Evolutionary conservation across 2,888 invertebrate genomes (phyloP).

Genomic region (Neoaliturus tenellus): DNA sequence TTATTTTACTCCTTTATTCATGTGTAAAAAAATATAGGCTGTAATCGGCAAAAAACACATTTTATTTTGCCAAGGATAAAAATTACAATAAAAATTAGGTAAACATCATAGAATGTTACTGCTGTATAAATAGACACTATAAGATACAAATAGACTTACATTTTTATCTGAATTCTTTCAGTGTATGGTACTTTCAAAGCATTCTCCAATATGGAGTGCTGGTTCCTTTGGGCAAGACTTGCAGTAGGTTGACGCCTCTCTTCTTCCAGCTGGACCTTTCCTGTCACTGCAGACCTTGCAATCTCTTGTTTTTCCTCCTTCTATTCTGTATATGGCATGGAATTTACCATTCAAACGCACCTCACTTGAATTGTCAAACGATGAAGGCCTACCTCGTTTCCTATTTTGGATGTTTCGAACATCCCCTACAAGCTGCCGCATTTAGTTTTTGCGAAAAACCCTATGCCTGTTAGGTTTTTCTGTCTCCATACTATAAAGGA

Average conservation of each 20-base stretch:
- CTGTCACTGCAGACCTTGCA: slow-evolving; percentile 40
- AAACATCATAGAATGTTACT: too few species aligned
- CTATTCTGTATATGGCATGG: not conserved
- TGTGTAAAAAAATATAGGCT: too few species aligned
- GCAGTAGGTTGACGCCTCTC: slow-evolving; percentile 19
- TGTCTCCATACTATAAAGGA: slow-evolving; percentile 12
- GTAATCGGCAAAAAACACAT: too few species aligned
- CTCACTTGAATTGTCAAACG: not conserved
- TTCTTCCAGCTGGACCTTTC: slow-evolving; percentile 29
- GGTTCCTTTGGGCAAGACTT: slow-evolving; percentile 47
- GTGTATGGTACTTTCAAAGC: slow-evolving; percentile 51
- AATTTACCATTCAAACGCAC: slow-evolving; percentile 18
- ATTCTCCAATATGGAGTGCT: slow-evolving; percentile 17
- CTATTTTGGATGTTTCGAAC: slow-evolving; percentile 30
- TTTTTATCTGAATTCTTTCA: slow-evolving; percentile 29
- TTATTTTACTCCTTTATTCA: too few species aligned
- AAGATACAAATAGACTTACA: not conserved
- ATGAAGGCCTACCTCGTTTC: slow-evolving; percentile 41
- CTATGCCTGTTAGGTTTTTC: slow-evolving; percentile 29
- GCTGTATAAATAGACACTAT: too few species aligned
- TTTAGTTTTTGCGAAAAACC: slow-evolving; percentile 26
- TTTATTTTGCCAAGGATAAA: too few species aligned
- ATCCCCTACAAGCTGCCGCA: slow-evolving; percentile 29
- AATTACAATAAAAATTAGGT: too few species aligned
- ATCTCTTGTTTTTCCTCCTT: slow-evolving; percentile 14